Base-by-base conservation (phyloP, 2,113 vertebrate species). In the Takifugu bimaculatus region DNA sequence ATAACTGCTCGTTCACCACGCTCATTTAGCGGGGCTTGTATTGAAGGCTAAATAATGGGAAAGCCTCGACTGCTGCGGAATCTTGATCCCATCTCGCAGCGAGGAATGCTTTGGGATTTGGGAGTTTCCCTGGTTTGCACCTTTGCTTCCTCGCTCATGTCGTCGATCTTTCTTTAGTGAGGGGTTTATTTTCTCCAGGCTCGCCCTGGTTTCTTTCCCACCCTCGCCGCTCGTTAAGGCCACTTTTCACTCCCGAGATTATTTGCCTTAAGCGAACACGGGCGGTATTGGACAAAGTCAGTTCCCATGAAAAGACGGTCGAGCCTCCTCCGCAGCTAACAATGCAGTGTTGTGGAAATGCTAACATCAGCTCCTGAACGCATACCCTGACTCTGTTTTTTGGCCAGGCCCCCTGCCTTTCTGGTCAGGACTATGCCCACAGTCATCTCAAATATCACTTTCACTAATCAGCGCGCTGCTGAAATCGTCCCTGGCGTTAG, bases 1-100 rank as follows among this genome's bases (percentile, higher is more conserved):
- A 81, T 80, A 77, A 82, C 68, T 60, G 60, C 62, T 83, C 81
- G 68, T 82, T 85, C 80, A 80, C 62, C 77, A 75, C 50, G 45
- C 68, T 67, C 58, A 71, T 80, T 88, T 80, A 61, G 51, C 79
- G 62, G 57, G 69, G 50, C 62, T 81, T 74, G 60, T 59, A 69
- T 79, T 77, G 62, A 29, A 75, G 65, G 43, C 68, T 74, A 71
- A 71, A 70, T 78, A 73, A 76, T 52, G 65, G 64, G 63, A 51
- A 77, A 67, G 20, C 47, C 49, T 67, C 63, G 61, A 43, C 58
- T 64, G 13, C 43, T 50, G 49, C 68, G 60, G 43, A 59, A 76
- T 70, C 50, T 32, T 70, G 57, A 75, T 72, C 65, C 60, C 72
- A 50, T 79, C 60, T 50, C 26, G 10, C 20, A 39, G 48, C 54